Evolutionary conservation across 2,113 vertebrate genomes (phyloP), one percentile per base, ranked within the genome.

Genomic region (Vidua chalybeata): DNA sequence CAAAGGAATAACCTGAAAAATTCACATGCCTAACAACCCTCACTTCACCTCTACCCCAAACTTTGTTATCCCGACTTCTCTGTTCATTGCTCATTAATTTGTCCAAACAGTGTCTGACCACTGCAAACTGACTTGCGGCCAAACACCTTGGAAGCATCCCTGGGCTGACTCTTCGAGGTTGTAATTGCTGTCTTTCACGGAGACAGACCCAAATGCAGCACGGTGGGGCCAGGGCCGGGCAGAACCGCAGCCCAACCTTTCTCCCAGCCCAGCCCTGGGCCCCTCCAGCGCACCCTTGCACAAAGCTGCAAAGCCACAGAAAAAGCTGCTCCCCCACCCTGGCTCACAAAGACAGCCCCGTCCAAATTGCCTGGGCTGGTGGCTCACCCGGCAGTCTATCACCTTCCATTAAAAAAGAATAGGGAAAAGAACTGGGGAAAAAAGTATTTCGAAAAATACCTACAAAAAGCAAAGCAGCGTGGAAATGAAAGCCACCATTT

Each of bases 401-500:
- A 33, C 7, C 23, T 49, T 73, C 28, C 11, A 22, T 18, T 35
- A 45, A 54, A 31, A 51, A 56, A 59, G 5, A 56, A 26, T 8
- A 20, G 2, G 21, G 17, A 14, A n/a, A 41, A 74, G 7, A 43
- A 26, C 1, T 5, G 5, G 35, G 39, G 27, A 2, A 10, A 33
- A 33, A 54, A 43, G 5, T 41, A 41, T 81, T 64, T 45, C 1
- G 18, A 84, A 80, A 91, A 63, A 67, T 1, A 41, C 17, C 46
- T 39, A 76, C n/a, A 49, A 54, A 85, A 72, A 84, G 73, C 79
- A 89, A 92, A 90, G 48, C 77, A 49, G 48, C 33, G 2, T 7
- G 45, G 91, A 92, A 96, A 94, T 78, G 86, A 94, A 94, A 96
- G 81, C 58, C 75, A 80, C 87, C 78, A 77, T 92, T 89, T 82